Base-by-base conservation (phyloP, 2,113 vertebrate genomes). In the Neolamprologus sp. region DNA sequence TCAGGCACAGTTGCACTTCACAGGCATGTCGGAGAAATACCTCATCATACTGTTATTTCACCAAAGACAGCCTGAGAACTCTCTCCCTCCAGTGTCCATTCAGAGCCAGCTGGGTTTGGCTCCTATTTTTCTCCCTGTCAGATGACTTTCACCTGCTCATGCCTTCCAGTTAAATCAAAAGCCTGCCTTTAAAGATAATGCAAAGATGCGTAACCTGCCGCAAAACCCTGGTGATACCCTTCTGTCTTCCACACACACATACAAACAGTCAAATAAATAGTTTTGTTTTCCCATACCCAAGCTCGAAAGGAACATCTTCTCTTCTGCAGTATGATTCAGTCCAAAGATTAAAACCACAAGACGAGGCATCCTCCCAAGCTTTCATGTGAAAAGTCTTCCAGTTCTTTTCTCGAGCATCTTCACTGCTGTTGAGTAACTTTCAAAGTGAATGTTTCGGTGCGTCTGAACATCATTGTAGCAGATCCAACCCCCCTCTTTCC, bases 231-330 rank as follows among this genome's bases (percentile, higher is more conserved):
- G 88, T 94, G 94, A 92, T 95, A 23, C 75, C 51, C 87, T 23
- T 81, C 83, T 57, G 37, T 7, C 47, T 78, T 14, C 37, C 54
- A 60, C 84, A 63, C 73, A 53, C 79, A 14, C 63, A 68, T 21
- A 58, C 35, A 78, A 23, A 85, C 12, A 81, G 58, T 13, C n/a
- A 49, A 86, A 42, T 68, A 88, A 85, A 91, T 33, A 23, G 54
- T 84, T 89, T 45, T 85, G 87, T 89, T 90, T 89, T 58, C 90
- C 81, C 87, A 93, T 95, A 94, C 95, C 94, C 58, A 58, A 58
- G 73, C 42, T 63, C 28, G 68, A 37, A 8, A 31, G 23, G 33
- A 90, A 37, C 45, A 57, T 89, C 65, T 53, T 78, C 80, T 88
- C 55, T 35, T 87, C 82, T 80, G 87, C 21, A 28, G 23, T 79